Conservation (phyloP, 2,888 invertebrate genomes). For the Folsomia manolachei region DNA sequence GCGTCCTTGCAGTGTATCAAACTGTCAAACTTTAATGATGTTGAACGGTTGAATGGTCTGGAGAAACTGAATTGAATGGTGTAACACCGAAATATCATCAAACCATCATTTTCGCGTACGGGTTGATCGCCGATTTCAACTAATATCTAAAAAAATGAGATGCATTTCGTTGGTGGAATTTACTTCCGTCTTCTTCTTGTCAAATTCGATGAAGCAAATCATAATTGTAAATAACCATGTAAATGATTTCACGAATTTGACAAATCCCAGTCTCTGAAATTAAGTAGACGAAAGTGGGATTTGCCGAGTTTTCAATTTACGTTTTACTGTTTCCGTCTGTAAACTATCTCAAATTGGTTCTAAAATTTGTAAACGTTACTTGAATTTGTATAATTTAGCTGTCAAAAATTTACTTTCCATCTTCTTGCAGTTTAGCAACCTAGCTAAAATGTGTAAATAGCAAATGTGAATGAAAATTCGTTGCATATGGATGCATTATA, state of each 20-base stretch:
- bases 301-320: no score
- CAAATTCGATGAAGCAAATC: background rate
- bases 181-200: background rate
- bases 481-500: background rate
- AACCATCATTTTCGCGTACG: background rate
- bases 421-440: no score
- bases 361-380: no score
- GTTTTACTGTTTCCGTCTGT: no score
- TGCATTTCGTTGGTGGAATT: background rate
- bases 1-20: background rate
- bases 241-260: no score
- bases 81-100: background rate
- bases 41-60: background rate
- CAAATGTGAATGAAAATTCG: background rate
- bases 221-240: no score
- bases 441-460: no score
- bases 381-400: no score
- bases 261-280: no score
- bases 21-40: slow-evolving; percentile 10
- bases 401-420: no score
- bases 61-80: background rate
- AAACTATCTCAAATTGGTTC: no score
- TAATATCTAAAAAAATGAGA: background rate
- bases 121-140: background rate
- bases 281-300: no score